Evolutionary conservation across 2,113 vertebrate genomes (phyloP).

Genomic region (Columba janthina): DNA sequence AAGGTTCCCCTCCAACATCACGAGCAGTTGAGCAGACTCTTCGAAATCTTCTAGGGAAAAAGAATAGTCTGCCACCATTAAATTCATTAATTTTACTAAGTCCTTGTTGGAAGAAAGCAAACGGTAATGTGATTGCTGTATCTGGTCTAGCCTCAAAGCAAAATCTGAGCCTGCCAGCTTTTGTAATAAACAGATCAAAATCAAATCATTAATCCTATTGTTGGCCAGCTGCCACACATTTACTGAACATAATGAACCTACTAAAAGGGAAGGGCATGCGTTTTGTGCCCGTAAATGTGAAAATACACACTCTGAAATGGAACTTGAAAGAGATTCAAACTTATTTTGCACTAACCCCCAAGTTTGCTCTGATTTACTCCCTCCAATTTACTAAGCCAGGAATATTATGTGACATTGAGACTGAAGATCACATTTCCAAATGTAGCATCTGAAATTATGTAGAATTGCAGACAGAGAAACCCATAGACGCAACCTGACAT

Average conservation of each 20-base stretch:
- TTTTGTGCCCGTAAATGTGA: not conserved
- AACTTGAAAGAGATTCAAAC: not conserved
- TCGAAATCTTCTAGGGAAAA: not conserved
- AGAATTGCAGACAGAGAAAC: not conserved
- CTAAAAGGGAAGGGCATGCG: not conserved
- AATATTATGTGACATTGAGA: not conserved
- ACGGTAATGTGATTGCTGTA: not conserved
- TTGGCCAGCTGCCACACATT: conserved; percentile 7
- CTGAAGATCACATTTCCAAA: not conserved
- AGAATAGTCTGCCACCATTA: not conserved
- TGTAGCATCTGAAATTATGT: not conserved
- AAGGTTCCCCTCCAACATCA: not conserved
- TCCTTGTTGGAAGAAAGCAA: not conserved
- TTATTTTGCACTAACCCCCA: not conserved
- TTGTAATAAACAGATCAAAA: not conserved
- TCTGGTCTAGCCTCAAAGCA: not conserved
- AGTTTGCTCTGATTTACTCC: not conserved
- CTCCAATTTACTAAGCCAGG: not conserved
- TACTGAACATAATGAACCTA: not conserved
- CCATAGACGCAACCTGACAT: not conserved
- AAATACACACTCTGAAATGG: not conserved
- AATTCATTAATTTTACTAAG: not conserved
- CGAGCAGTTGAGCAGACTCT: not conserved
- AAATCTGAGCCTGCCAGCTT: not conserved
- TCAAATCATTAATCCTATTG: conserved; percentile 14